A percentile compares a stretch with the other conserved stretches of the same genome.
These are phyloP conservation scores for Parnassius smintheus DNA, from an alignment of 2,888 invertebrate genomes.

Conservation along the genomic window DNA sequence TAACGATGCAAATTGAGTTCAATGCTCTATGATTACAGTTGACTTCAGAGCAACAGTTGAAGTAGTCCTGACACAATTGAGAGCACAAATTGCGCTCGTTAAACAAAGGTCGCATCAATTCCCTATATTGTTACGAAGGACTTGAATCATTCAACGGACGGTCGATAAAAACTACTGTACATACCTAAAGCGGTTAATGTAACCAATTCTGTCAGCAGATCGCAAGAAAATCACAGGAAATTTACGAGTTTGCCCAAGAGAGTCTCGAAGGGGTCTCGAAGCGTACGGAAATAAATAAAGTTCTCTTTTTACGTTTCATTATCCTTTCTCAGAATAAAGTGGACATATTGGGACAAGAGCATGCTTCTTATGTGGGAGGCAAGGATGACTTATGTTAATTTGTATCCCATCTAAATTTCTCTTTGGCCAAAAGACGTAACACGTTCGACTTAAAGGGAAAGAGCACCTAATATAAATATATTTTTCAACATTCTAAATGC, in stretches of 20 bases:
- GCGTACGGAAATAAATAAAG: slow-evolving; percentile 14
- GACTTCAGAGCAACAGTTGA: slow-evolving; percentile 11
- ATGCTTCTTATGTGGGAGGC: slow-evolving; percentile 2
- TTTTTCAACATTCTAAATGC: too few species aligned
- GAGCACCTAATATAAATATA: too few species aligned
- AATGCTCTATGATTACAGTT: slow-evolving; percentile 12
- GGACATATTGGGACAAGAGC: slow-evolving; percentile 3
- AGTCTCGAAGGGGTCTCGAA: not conserved
- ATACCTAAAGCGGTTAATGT: slow-evolving; percentile 7
- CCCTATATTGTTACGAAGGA: slow-evolving; percentile 18
- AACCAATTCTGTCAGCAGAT: slow-evolving; percentile 3
- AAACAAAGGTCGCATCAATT: slow-evolving; percentile 28
- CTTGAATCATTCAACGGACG: slow-evolving; percentile 7
- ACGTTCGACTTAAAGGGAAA: too few species aligned
- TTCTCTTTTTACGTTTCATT: slow-evolving; percentile 9
- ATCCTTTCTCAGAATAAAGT: slow-evolving; percentile 18
- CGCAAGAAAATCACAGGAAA: slow-evolving; percentile 15
- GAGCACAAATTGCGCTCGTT: slow-evolving; percentile 27
- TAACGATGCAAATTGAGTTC: slow-evolving; percentile 19
- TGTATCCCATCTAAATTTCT: slow-evolving; percentile 1
- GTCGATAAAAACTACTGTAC: slow-evolving; percentile 13
- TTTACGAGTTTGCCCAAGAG: slow-evolving; percentile 15
- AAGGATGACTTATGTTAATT: not conserved
- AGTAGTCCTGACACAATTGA: slow-evolving; percentile 21
- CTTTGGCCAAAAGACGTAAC: not conserved